Evolutionary conservation across 2,888 invertebrate species (phyloP).

Genomic region (Malthinus flaveolus): DNA sequence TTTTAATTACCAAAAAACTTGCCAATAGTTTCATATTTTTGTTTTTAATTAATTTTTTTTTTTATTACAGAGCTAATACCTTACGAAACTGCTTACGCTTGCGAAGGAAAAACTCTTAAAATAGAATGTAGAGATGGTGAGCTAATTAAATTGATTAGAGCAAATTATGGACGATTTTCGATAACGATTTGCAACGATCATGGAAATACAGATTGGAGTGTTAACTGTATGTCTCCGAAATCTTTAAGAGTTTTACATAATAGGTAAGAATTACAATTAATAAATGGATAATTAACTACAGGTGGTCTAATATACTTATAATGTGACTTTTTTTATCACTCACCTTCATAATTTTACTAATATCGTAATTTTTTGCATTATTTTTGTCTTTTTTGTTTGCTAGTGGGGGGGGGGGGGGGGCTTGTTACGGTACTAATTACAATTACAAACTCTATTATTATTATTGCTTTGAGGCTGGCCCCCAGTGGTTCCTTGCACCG

Average conservation of each 20-base stretch:
- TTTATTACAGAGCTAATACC: slow-evolving; percentile 69
- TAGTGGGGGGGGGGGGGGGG: too few relatives aligned
- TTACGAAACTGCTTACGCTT: slow-evolving; percentile 91
- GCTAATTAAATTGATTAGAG: slow-evolving; percentile 86
- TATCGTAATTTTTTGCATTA: too few relatives aligned
- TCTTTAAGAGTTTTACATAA: slow-evolving; percentile 85
- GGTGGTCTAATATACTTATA: too few relatives aligned
- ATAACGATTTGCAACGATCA: slow-evolving; percentile 96
- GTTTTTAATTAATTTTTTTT: slow-evolving; percentile 6
- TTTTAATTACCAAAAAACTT: too few relatives aligned
- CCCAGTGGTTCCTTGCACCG: too few relatives aligned
- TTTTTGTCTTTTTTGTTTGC: too few relatives aligned
- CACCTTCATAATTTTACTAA: too few relatives aligned
- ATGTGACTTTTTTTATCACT: too few relatives aligned
- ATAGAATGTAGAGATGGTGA: slow-evolving; percentile 89
- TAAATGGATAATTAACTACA: too few relatives aligned
- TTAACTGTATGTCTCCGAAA: slow-evolving; percentile 91
- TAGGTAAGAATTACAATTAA: slow-evolving; percentile 62
- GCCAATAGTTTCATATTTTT: neutral
- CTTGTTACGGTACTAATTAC: too few relatives aligned
- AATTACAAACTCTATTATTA: too few relatives aligned
- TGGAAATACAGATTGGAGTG: slow-evolving; percentile 95
- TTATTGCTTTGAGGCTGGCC: too few relatives aligned
- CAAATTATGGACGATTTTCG: slow-evolving; percentile 93
- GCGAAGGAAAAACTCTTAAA: slow-evolving; percentile 88